A percentile compares a stretch with the other conserved stretches of the same genome.
These are phyloP conservation scores for Artemia sinica DNA, from an alignment of 2,888 invertebrate genomes.

Conservation along the genomic window DNA sequence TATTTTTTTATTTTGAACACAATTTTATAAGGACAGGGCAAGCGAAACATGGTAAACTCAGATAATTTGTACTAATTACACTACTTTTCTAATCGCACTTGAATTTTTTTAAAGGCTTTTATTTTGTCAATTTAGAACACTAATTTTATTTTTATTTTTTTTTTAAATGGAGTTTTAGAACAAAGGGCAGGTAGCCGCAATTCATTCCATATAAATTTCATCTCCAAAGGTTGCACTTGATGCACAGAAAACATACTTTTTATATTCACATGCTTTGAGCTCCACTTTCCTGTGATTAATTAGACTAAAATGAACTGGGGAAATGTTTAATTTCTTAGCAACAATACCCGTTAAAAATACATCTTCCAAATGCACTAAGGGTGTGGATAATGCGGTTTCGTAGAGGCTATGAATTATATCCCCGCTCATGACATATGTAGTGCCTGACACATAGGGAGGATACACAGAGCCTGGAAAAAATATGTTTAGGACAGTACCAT, in stretches of 20 bases:
- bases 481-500: slow-evolving; percentile 57
- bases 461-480: slow-evolving; percentile 52
- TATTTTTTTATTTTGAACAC: too few relatives aligned
- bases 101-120: too few relatives aligned
- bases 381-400: slow-evolving; percentile 41
- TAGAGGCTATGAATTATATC: slow-evolving; percentile 48
- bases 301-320: slow-evolving; percentile 19
- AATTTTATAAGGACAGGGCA: too few relatives aligned
- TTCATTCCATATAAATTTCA: slow-evolving; percentile 26
- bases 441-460: slow-evolving; percentile 64
- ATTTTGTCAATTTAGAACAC: too few relatives aligned
- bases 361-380: slow-evolving; percentile 43
- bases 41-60: too few relatives aligned
- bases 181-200: slow-evolving; percentile 21
- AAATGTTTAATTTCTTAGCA: slow-evolving; percentile 23
- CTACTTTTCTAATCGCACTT: too few relatives aligned
- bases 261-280: slow-evolving; percentile 27
- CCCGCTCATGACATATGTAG: slow-evolving; percentile 55
- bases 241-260: slow-evolving; percentile 27
- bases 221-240: slow-evolving; percentile 27
- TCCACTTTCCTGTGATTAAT: slow-evolving; percentile 26
- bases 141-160: background rate
- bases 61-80: too few relatives aligned
- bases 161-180: slow-evolving; percentile 1
- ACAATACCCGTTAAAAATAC: slow-evolving; percentile 29